Percentiles rank a stretch among this genome's conserved stretches.
Conservation (phyloP, 2,113 vertebrate genomes). For the Saccopteryx bilineata region DNA sequence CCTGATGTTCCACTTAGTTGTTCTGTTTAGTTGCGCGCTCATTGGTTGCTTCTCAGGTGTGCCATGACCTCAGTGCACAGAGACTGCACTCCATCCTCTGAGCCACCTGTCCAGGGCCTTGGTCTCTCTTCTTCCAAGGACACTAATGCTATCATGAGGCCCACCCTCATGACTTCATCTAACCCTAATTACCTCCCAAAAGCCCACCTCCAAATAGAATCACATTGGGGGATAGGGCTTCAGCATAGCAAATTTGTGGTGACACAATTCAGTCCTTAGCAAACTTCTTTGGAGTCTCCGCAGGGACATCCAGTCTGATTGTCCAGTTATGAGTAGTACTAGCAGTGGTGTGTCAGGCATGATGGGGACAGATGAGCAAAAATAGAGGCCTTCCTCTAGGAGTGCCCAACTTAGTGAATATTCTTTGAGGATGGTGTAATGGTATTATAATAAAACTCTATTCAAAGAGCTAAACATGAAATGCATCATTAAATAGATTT, state of each 20-base stretch:
- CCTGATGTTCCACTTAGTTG: no score
- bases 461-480: constrained; percentile 32
- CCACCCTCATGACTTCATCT: background rate
- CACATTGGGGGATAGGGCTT: background rate
- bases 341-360: background rate
- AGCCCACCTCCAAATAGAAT: background rate
- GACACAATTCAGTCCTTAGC: background rate
- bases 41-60: no score
- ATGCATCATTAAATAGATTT: constrained; percentile 12
- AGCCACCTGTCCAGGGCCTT: background rate
- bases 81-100: no score
- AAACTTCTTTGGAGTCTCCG: background rate
- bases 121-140: background rate
- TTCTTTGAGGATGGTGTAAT: background rate
- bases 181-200: no score
- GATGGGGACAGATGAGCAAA: background rate
- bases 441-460: background rate
- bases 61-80: no score
- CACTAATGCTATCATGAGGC: background rate
- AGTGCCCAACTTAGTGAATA: background rate
- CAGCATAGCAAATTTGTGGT: background rate
- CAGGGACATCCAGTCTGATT: background rate
- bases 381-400: background rate
- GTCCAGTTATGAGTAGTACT: background rate
- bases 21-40: no score